These are phyloP conservation scores for Lamellibrachia columna DNA, from an alignment of 2,888 invertebrate species.

Conservation along the genomic window DNA sequence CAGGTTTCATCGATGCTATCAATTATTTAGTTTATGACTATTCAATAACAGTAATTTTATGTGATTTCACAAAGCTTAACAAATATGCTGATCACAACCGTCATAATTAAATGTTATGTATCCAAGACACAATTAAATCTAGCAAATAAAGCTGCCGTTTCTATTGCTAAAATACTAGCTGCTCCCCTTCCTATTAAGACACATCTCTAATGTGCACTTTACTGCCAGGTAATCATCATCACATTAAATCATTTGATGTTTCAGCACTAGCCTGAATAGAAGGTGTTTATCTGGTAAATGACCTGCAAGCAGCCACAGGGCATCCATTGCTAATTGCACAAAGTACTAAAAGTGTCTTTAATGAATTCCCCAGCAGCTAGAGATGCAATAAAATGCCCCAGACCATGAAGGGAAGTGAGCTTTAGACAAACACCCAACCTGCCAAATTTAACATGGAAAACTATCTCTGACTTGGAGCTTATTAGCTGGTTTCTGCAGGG, in stretches of 20 bases:
- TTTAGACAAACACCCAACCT: not conserved
- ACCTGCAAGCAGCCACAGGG: not conserved
- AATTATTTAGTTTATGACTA: not conserved
- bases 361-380: not conserved
- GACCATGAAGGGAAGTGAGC: not conserved
- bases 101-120: not conserved
- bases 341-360: not conserved
- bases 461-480: not conserved
- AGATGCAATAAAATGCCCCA: not conserved
- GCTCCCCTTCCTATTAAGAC: not conserved
- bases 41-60: not conserved
- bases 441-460: not conserved
- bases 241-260: constrained; percentile 12
- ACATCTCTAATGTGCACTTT: not conserved
- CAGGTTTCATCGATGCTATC: not conserved
- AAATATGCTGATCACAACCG: not conserved
- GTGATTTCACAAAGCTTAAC: not conserved
- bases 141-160: not conserved
- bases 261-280: not conserved
- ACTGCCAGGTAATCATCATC: not conserved
- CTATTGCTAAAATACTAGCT: not conserved
- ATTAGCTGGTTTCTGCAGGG: not conserved
- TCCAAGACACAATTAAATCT: not conserved
- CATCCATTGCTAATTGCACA: not conserved
- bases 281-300: constrained; percentile 9